Base-by-base conservation (phyloP, 1,140 invertebrate genomes). In the Drosophila kikkawai region DNA sequence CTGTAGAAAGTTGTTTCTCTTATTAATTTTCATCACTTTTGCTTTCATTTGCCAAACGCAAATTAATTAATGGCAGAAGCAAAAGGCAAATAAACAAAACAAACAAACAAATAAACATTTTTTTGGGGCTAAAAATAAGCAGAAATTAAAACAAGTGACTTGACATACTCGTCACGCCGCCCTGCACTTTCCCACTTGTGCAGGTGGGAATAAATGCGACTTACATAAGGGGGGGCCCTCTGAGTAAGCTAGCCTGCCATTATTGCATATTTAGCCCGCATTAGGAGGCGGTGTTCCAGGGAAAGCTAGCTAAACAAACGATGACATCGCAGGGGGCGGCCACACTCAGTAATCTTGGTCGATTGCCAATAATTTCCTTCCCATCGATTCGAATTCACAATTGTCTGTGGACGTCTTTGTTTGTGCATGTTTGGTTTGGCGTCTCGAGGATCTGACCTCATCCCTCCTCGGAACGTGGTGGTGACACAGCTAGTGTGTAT, bases 11-110 rank as follows among this genome's bases (percentile, higher is more conserved):
- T 37, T 59, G 29, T 56, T 50, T 50, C 36, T 74, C 48, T 59
- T 64, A 66, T 76, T 77, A 80, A 71, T 77, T 84, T 64, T 77
- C 73, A 53, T 73, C 81, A 84, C 81, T 80, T 84, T 80, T 84
- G 81, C 67, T 80, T 84, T 77, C 59, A 68, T 56, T 80, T 59
- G 60, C 56, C 80, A 67, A 70, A 60, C 44, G 36, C 17, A 69
- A 61, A 78, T 65, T 55, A 50, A 78, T 75, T 36, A 75, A 13
- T 32, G 68, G 58, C 59, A 53, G 4, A 29, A 29, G 7, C n/a
- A 11, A 61, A 48, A 59, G 47, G 9, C 22, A 47, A 47, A 53
- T 19, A 48, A 57, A 37, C 7, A 50, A n/a, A 19, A 44, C 5
- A 39, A 66, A 45, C 17, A 39, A 56, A 17, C 29, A 41, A 47